Base-by-base conservation (phyloP, 2,113 vertebrate genomes). In the Pteronura brasiliensis region DNA sequence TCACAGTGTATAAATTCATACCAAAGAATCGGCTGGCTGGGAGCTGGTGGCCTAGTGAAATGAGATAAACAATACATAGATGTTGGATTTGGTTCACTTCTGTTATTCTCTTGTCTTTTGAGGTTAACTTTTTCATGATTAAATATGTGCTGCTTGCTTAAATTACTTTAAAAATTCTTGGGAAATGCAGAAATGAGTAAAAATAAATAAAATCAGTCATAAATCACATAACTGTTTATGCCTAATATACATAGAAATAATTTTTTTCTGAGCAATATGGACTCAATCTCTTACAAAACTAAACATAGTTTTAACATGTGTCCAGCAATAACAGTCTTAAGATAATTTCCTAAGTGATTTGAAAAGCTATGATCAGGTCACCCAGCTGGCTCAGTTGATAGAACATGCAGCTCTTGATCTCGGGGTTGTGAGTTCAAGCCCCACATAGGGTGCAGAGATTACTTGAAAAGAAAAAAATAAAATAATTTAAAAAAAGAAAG, bases 201-300 rank as follows among this genome's bases (percentile, higher is more conserved):
- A 87, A 93, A 94, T 55, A 67, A 61, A 86, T 57, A 79, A 96
- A 95, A 86, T 61, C 21, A 55, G 57, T 77, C 72, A 83, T 81
- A 65, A 93, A 82, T 82, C 31, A 49, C 67, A 25, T 52, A 65
- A 17, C 39, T 47, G 13, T 79, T 97, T 39, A 69, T 82, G 42
- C 65, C 69, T 61, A 27, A 31, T 69, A 44, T 34, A 80, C 36
- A 25, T 49, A 79, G 59, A 91, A 92, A 93, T 34, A 85, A 31
- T 61, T 65, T 84, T 93, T 93, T 93, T 42, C 77, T 74, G n/a
- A 86, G 82, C 74, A 72, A 89, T 92, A 36, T 87, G 47, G 67
- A 69, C 23, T 31, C 74, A 42, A 31, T 87, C 79, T 90, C 55
- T 83, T 47, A 67, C 21, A 67, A 4, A 39, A 69, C 59, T 95